Conservation (phyloP, 2,888 invertebrate species). For the Isoperla grammatica region DNA sequence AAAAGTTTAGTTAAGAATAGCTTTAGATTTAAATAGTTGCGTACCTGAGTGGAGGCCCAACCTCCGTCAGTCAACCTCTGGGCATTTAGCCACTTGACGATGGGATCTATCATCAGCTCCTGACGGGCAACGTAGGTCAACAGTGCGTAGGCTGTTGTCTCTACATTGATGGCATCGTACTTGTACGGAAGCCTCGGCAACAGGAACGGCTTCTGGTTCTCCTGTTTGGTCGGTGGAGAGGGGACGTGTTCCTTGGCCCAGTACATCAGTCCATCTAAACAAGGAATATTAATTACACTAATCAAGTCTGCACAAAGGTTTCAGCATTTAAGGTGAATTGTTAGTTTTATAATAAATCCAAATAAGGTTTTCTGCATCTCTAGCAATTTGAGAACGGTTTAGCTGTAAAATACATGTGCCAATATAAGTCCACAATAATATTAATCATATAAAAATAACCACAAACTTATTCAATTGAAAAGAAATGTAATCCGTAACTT, state of each 20-base stretch:
- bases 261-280: constrained; percentile 68
- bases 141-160: constrained; percentile 87
- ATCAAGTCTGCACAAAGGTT: too few relatives aligned
- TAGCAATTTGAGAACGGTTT: too few relatives aligned
- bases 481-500: too few relatives aligned
- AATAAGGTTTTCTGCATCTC: too few relatives aligned
- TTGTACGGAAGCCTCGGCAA: constrained; percentile 81
- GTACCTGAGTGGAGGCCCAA: constrained; percentile 81
- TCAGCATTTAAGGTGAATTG: too few relatives aligned
- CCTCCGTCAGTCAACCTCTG: constrained; percentile 83
- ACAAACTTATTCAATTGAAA: too few relatives aligned
- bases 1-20: too few relatives aligned
- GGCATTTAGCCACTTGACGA: constrained; percentile 86
- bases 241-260: constrained; percentile 80
- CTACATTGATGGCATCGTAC: constrained; percentile 87
- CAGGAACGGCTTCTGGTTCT: constrained; percentile 87
- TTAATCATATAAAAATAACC: too few relatives aligned
- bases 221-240: constrained; percentile 74
- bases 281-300: constrained; percentile 6
- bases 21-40: too few relatives aligned
- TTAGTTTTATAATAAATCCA: too few relatives aligned
- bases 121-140: constrained; percentile 82
- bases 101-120: constrained; percentile 73
- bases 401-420: too few relatives aligned
- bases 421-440: too few relatives aligned